Evolutionary conservation across 2,113 vertebrate species (phyloP).

Genomic region (Salvelinus alpinus): DNA sequence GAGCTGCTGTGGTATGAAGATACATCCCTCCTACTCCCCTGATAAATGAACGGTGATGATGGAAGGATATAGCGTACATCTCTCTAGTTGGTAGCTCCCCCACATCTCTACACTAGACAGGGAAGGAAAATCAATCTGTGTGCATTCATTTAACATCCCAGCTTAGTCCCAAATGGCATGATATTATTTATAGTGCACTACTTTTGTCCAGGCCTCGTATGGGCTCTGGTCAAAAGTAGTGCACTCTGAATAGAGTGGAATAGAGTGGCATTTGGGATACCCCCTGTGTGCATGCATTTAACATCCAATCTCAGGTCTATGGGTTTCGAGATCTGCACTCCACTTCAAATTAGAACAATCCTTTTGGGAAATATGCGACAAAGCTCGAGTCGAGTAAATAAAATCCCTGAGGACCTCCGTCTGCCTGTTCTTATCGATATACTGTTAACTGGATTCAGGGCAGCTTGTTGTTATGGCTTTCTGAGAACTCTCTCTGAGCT

Average conservation of each 20-base stretch:
- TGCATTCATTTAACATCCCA: neutral
- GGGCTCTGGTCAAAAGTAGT: no score
- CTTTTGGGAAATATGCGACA: slow-evolving; percentile 6
- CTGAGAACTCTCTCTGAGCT: neutral
- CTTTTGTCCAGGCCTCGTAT: no score
- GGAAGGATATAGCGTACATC: slow-evolving; percentile 43
- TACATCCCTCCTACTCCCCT: slow-evolving; percentile 16
- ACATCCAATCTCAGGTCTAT: neutral
- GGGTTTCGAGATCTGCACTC: neutral
- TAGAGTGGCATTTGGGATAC: no score
- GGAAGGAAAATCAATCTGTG: slow-evolving; percentile 7
- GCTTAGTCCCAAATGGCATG: neutral
- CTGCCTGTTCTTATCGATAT: neutral
- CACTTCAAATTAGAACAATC: neutral
- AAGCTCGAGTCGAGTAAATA: neutral
- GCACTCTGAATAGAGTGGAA: no score
- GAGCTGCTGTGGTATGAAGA: slow-evolving; percentile 26
- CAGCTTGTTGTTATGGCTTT: neutral
- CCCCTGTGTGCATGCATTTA: neutral
- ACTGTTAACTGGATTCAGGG: neutral
- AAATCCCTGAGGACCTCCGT: slow-evolving; percentile 1
- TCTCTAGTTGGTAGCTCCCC: neutral
- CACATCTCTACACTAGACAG: neutral
- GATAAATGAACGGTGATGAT: slow-evolving; percentile 37
- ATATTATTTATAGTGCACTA: no score